phyloP scores from a whole-genome alignment of 1,140 invertebrate genomes.

The honey bee (Apis mellifera) region Amel_HAv3.1 CM009932.2:9299501-9300000 shows the following conservation, averaged over 20 bases:
- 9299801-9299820: slow-evolving; percentile 54
- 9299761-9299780: slow-evolving; percentile 33
- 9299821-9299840: slow-evolving; percentile 49
- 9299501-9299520: slow-evolving; percentile 18
- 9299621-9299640: too few species aligned
- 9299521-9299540: not conserved
- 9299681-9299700: slow-evolving; percentile 44
- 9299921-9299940: not conserved
- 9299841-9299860: too few species aligned
- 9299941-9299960: not conserved
- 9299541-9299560: too few species aligned
- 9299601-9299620: not conserved
- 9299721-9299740: too few species aligned
- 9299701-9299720: slow-evolving; percentile 11
- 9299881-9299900: slow-evolving; percentile 61
- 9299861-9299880: slow-evolving; percentile 43
- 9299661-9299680: slow-evolving; percentile 25
- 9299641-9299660: not conserved
- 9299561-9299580: not conserved
- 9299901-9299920: not conserved
- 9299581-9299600: too few species aligned
- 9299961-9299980: not conserved
- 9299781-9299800: slow-evolving; percentile 59
- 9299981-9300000: not conserved
- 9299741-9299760: too few species aligned